phyloP scores from a whole-genome alignment of 2,888 invertebrate genomes.

The Orchestes rusci region DNA sequence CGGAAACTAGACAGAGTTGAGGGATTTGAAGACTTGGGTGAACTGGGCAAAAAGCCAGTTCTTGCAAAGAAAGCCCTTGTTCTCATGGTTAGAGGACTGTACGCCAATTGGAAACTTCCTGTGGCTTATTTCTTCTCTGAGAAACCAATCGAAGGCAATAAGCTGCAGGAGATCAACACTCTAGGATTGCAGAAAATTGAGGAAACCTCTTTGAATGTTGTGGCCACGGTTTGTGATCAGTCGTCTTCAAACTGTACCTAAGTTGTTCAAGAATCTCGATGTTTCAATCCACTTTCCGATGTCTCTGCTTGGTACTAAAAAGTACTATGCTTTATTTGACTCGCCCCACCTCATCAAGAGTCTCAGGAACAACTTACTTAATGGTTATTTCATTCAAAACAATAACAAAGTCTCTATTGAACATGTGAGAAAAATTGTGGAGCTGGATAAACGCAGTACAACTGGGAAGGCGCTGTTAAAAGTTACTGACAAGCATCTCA shows the following conservation, averaged over 20 bases:
- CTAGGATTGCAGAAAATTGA: conserved; percentile 11
- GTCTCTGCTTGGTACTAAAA: conserved; percentile 9
- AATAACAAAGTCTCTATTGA: background rate
- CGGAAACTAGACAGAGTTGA: too few species aligned
- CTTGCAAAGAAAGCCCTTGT: conserved; percentile 20
- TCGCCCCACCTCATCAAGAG: conserved; percentile 25
- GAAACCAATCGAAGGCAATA: conserved; percentile 13
- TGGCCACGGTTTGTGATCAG: conserved; percentile 26
- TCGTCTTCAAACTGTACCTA: conserved; percentile 23
- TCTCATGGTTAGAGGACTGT: conserved; percentile 20
- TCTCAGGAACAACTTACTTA: conserved; percentile 2
- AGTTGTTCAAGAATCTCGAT: too few species aligned
- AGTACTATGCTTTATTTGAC: conserved; percentile 22
- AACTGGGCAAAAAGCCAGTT: conserved; percentile 12
- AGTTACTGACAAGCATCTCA: background rate
- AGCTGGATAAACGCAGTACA: too few species aligned
- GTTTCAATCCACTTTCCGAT: too few species aligned
- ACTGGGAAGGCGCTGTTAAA: background rate
- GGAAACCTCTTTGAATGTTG: conserved; percentile 14
- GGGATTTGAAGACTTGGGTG: conserved; percentile 8
- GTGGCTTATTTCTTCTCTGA: conserved; percentile 22
- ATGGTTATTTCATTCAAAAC: conserved; percentile 14
- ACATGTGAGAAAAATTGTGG: too few species aligned
- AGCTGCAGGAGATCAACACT: conserved; percentile 9
- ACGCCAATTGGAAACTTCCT: conserved; percentile 25